Base-by-base conservation (phyloP, 2,888 invertebrate genomes). In the Kryphioiulus occultus region DNA sequence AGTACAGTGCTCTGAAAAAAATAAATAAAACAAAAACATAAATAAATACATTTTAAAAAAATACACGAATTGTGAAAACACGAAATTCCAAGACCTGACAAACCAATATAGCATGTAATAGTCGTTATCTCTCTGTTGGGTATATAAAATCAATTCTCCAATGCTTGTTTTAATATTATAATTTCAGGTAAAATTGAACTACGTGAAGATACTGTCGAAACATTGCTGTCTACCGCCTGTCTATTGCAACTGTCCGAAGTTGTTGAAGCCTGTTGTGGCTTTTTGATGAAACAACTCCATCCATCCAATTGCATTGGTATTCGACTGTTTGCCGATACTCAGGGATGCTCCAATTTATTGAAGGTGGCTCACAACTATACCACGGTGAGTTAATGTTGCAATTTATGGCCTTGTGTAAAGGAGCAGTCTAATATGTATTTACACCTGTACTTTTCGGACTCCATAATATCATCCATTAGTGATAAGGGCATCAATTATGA, bases 231-330 rank as follows among this genome's bases (percentile, higher is more conserved):
- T 7, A 97, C 98, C 59, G 96, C 98, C 10, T 96, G 97, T 92
- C 93, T 98, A 87, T 94, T 98, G 89, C 97, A 98, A 92, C 93
- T 98, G 88, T 91, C 91, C 1, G 95, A 96, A 90, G 97, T 98
- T 68, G 96, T 96, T 82, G 95, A 95, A 90, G 97, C 97, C 47
- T 98, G 98, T 91, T 97, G 97, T 91, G 94, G 95, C 91, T 98
- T 97, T 92, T 93, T 98, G 87, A 95, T 95, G 91, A 96, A 96
- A 91, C 98, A 98, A 92, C 93, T 97, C 87, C 96, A 97, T 92
- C 98, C 98, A 0, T 97, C 97, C 91, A 98, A 98, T 92, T 98
- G 98, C 92, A 94, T 98, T 89, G 98, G 98, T 32, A 98, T 98
- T 91, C 95, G 96, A 47, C 91, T 97, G 91, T 98, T 98, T 93